Base-by-base conservation (phyloP, 2,797 vertebrate species). In the Hypotaenidia okinawae region DNA sequence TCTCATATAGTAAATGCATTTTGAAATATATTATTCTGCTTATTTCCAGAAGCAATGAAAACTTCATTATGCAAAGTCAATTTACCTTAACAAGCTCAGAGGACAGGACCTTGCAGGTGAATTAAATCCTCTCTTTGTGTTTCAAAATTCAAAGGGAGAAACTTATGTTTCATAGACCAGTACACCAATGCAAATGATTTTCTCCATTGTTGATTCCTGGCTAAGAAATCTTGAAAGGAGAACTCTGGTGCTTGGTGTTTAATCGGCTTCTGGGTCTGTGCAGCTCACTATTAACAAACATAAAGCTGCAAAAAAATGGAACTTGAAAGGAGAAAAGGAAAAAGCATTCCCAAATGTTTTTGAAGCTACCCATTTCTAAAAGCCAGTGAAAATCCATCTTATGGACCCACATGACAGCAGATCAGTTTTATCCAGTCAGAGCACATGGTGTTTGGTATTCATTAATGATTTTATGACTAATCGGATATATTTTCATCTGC, bases 391-490 rank as follows among this genome's bases (percentile, higher is more conserved):
- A 96, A 91, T 89, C 83, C 54, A 73, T 92, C 86, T 43, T 54
- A 55, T 6, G 57, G 85, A 79, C 43, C 37, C 80, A 61, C 11
- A 55, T 25, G 49, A 43, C 91, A 90, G 62, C 43, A 74, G 49
- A 81, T 74, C 43, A 58, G 70, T 66, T 93, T 94, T 84, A 90
- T 82, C 63, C 88, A 87, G 73, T 70, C 87, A 82, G 43, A 93
- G 28, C 78, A 94, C 59, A 51, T 0, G 13, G 52, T 55, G 49
- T 41, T 83, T 68, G 59, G 16, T 49, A 87, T 84, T 90, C 77
- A 49, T 63, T 91, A 83, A 93, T 49, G 83, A 92, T 92, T 95
- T 95, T 86, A 57, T 73, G 85, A 88, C 66, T 93, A 91, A 86
- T 67, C 2, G 8, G 80, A 74, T 91, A 17, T 70, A 73, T 90